Percentiles rank a stretch among this genome's conserved stretches.
Conservation (phyloP, 1,140 invertebrate genomes). For the Parapsyche elsis region DNA sequence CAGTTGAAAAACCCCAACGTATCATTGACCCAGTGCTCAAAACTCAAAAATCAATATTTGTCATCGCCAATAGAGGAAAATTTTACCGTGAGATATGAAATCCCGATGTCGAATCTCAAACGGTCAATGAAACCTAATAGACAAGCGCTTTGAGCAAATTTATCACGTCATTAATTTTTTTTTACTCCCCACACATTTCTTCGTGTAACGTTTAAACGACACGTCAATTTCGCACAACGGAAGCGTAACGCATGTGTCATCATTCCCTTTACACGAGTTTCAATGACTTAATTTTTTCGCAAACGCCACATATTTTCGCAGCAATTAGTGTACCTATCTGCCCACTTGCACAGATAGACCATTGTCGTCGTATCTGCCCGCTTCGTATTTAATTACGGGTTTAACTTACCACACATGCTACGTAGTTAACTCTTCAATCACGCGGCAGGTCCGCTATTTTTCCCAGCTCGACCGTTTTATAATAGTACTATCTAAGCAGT, state of each 20-base stretch:
- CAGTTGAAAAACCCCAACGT: no score
- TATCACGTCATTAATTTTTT: conserved; percentile 2
- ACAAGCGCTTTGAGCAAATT: neutral
- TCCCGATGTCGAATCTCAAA: no score
- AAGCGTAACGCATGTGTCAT: neutral
- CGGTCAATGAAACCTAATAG: no score
- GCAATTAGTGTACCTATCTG: neutral
- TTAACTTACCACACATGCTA: neutral
- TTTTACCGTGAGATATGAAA: no score
- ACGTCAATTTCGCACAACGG: conserved; percentile 14
- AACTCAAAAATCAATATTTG: no score
- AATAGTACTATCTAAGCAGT: neutral
- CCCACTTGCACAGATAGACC: neutral
- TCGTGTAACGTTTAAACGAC: neutral
- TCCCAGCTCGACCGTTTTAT: neutral
- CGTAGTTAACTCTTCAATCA: conserved; percentile 12
- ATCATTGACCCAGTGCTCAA: no score
- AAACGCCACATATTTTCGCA: conserved; percentile 1
- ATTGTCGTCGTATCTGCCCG: neutral
- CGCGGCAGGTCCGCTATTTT: conserved; percentile 20
- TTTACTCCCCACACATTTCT: neutral
- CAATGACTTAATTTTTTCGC: conserved; percentile 21
- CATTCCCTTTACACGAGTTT: neutral
- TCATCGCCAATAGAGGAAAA: no score
- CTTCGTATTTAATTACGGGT: conserved; percentile 7